Conservation (phyloP, 2,113 vertebrate genomes). For the Pelodiscus sinensis region DNA sequence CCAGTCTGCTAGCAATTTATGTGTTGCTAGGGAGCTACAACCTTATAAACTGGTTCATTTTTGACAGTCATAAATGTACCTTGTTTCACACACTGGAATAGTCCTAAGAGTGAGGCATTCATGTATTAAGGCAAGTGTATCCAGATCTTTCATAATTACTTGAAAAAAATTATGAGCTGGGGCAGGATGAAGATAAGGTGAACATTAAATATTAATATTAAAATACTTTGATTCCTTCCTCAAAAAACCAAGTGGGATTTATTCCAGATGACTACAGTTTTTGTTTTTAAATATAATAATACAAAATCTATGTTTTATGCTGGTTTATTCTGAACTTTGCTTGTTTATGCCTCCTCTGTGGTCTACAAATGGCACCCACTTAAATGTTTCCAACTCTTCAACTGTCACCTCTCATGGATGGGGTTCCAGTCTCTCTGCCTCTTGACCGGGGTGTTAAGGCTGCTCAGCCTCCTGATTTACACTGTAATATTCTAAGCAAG, state of each 20-base stretch:
- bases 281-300: neutral
- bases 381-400: neutral
- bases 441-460: neutral
- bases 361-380: neutral
- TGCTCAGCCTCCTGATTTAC: neutral
- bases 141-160: neutral
- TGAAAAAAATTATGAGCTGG: neutral
- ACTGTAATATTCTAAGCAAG: neutral
- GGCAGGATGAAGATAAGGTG: neutral
- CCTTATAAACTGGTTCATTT: conserved; percentile 39
- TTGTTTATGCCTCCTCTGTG: neutral
- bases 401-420: neutral
- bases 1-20: conserved; percentile 56
- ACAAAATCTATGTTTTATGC: neutral
- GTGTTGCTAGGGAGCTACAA: neutral
- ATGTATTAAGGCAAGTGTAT: conserved; percentile 1
- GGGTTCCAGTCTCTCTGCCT: neutral
- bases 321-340: neutral
- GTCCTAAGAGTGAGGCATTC: conserved; percentile 26
- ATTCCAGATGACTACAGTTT: neutral
- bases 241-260: neutral
- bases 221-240: neutral
- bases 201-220: neutral
- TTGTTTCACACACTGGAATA: conserved; percentile 37
- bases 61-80: conserved; percentile 41